A percentile compares a stretch with the other conserved stretches of the same genome.
phyloP scores from a whole-genome alignment of 2,797 vertebrate species.

The Halcyon badia region DNA sequence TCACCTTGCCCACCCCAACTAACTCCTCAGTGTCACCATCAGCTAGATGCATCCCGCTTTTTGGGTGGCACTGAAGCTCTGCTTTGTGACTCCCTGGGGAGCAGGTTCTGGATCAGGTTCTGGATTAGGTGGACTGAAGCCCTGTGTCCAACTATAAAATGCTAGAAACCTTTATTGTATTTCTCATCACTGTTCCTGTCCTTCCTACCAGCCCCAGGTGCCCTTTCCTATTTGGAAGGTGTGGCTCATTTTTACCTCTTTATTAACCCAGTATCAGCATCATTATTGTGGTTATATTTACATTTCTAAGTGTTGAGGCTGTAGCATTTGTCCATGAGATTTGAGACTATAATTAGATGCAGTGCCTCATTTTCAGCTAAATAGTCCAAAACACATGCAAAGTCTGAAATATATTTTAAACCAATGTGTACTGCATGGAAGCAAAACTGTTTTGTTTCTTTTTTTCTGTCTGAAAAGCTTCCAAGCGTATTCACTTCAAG shows the following conservation, averaged over 20 bases:
- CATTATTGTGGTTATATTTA: background rate
- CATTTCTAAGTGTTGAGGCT: background rate
- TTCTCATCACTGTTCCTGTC: background rate
- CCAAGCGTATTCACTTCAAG: background rate
- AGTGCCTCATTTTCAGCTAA: background rate
- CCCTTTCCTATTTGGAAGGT: background rate
- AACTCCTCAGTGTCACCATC: fast-evolving
- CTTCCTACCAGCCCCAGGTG: background rate
- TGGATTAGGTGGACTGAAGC: background rate
- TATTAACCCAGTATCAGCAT: background rate
- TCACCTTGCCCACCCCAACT: too few species aligned
- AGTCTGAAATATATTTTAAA: background rate
- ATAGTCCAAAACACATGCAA: background rate
- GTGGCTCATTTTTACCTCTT: background rate
- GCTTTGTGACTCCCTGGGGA: background rate
- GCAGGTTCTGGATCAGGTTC: background rate
- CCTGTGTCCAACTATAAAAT: background rate
- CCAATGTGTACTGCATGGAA: background rate
- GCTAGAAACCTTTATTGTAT: background rate
- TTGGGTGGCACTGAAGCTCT: background rate
- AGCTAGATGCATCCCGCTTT: background rate
- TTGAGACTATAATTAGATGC: background rate
- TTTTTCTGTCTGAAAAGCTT: constrained; percentile 9
- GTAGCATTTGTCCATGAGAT: background rate
- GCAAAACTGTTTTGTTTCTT: background rate